A percentile compares a stretch with the other conserved stretches of the same genome.
These are phyloP conservation scores for Patella caerulea DNA, from an alignment of 2,888 invertebrate species.

Conservation along the genomic window DNA sequence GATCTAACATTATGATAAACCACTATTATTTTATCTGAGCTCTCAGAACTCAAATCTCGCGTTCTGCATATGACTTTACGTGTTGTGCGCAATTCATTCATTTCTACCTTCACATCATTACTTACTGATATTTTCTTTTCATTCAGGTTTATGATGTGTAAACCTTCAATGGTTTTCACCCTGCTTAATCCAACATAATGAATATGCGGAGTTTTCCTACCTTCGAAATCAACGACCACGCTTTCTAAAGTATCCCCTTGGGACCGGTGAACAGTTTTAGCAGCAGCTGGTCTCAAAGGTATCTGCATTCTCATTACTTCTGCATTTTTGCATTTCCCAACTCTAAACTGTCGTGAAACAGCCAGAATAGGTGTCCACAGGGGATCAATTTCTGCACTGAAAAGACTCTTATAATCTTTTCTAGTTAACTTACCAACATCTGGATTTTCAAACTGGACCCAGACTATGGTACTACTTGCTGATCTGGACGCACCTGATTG, in stretches of 20 bases:
- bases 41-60: too few relatives aligned
- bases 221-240: too few relatives aligned
- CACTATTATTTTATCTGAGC: too few relatives aligned
- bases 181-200: background rate
- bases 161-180: conserved; percentile 26
- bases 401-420: background rate
- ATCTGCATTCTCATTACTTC: too few relatives aligned
- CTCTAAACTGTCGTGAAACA: too few relatives aligned
- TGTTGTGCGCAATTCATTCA: too few relatives aligned
- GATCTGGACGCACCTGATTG: too few relatives aligned
- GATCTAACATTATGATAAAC: too few relatives aligned
- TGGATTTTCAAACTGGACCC: background rate
- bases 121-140: conserved; percentile 29
- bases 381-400: background rate
- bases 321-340: too few relatives aligned
- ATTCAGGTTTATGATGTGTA: background rate
- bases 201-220: too few relatives aligned
- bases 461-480: background rate
- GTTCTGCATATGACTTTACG: too few relatives aligned
- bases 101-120: background rate
- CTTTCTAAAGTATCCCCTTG: conserved; percentile 12
- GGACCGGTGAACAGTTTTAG: conserved; percentile 15
- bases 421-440: background rate
- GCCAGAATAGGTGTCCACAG: too few relatives aligned
- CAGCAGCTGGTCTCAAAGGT: background rate